Conservation (phyloP, 2,888 invertebrate species). For the Saturnia pavonia region DNA sequence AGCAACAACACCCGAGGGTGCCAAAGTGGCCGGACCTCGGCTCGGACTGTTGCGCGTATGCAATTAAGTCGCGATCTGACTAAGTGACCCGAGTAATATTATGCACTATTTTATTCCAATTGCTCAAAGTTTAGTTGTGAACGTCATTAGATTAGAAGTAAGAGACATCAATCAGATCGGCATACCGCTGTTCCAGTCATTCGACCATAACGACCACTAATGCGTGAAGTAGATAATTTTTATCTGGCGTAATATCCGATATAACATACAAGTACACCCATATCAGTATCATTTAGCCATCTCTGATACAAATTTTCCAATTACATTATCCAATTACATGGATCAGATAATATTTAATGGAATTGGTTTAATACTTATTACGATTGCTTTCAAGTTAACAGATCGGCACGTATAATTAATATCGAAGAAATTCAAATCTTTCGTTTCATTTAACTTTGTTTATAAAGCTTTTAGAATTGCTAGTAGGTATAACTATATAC, state of each 20-base stretch:
- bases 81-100: neutral
- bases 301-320: slow-evolving; percentile 5
- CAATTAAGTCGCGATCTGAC: too few species aligned
- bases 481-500: too few species aligned
- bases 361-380: slow-evolving; percentile 2
- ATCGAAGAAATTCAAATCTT: neutral
- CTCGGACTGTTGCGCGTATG: too few species aligned
- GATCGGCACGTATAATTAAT: neutral
- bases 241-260: neutral
- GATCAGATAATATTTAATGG: neutral
- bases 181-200: neutral
- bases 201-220: neutral
- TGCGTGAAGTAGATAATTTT: neutral
- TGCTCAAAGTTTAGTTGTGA: neutral
- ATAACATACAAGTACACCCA: neutral
- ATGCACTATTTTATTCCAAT: neutral
- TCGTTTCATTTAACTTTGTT: neutral
- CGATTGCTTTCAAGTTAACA: neutral
- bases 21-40: too few species aligned
- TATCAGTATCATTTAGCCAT: neutral
- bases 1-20: too few species aligned
- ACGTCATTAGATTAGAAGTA: neutral
- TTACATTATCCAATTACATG: neutral
- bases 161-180: neutral
- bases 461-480: neutral